Evolutionary conservation across 2,797 vertebrate genomes (phyloP).

Genomic region (Benthosema pterotum): DNA sequence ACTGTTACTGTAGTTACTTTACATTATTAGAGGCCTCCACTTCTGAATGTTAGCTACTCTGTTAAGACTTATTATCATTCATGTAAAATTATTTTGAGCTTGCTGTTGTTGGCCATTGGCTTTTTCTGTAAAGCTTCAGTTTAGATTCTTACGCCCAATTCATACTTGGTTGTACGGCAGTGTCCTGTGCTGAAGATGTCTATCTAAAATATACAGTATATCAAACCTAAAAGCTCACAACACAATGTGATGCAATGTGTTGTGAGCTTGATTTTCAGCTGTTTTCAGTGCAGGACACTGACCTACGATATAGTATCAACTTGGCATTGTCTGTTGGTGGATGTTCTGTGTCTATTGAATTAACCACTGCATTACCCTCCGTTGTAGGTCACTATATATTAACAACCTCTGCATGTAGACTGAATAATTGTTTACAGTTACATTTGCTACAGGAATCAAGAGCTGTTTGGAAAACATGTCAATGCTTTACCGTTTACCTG

Average conservation of each 20-base stretch:
- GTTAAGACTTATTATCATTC: not conserved
- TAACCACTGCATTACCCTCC: conserved; percentile 7
- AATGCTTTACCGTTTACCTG: conserved; percentile 21
- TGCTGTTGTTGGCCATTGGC: conserved; percentile 16
- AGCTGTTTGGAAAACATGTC: conserved; percentile 24
- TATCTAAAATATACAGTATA: no score
- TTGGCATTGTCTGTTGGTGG: not conserved
- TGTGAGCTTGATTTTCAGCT: no score
- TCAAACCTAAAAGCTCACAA: no score
- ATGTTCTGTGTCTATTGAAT: conserved; percentile 2
- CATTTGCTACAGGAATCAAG: conserved; percentile 34
- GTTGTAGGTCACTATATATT: not conserved
- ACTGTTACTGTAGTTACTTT: no score
- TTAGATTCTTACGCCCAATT: conserved; percentile 33
- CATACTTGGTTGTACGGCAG: no score
- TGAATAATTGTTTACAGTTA: conserved; percentile 17
- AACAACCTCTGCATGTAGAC: conserved; percentile 20
- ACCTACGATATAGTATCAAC: no score
- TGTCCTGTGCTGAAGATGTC: no score
- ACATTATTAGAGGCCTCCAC: not conserved
- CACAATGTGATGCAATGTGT: no score
- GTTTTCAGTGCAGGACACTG: no score
- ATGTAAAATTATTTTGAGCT: not conserved
- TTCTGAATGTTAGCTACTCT: conserved; percentile 1
- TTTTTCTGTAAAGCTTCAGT: conserved; percentile 68